Evolutionary conservation across 2,888 invertebrate species (phyloP).

Genomic region (Tipula helvola): DNA sequence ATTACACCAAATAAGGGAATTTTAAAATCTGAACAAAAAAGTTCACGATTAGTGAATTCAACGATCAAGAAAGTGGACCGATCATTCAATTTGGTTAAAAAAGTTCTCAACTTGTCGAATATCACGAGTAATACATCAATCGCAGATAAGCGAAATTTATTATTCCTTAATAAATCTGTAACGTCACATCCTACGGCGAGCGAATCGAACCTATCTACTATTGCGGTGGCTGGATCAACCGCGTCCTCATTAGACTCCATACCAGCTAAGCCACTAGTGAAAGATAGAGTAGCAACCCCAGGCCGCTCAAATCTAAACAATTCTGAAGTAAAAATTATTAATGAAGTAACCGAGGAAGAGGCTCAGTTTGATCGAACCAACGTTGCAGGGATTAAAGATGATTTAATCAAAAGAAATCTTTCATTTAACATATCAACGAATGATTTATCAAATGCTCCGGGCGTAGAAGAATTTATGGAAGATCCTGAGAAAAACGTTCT

Average conservation of each 20-base stretch:
- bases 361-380: too few relatives aligned
- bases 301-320: slow-evolving; percentile 19
- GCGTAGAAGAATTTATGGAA: too few relatives aligned
- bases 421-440: too few relatives aligned
- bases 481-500: too few relatives aligned
- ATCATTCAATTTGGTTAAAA: too few relatives aligned
- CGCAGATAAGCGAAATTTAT: neutral
- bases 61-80: neutral
- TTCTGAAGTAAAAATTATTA: neutral
- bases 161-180: neutral
- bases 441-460: too few relatives aligned
- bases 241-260: neutral
- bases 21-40: neutral
- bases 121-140: neutral
- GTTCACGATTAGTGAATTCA: neutral
- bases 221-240: neutral
- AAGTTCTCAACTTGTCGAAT: neutral
- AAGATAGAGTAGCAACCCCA: neutral
- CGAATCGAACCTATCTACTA: too few relatives aligned
- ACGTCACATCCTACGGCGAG: neutral
- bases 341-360: too few relatives aligned
- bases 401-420: too few relatives aligned
- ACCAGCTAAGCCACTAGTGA: neutral
- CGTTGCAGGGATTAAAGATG: too few relatives aligned
- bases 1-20: neutral